phyloP scores from a whole-genome alignment of 92 coral and sea anemone species.

The Meandrina meandrites region DNA sequence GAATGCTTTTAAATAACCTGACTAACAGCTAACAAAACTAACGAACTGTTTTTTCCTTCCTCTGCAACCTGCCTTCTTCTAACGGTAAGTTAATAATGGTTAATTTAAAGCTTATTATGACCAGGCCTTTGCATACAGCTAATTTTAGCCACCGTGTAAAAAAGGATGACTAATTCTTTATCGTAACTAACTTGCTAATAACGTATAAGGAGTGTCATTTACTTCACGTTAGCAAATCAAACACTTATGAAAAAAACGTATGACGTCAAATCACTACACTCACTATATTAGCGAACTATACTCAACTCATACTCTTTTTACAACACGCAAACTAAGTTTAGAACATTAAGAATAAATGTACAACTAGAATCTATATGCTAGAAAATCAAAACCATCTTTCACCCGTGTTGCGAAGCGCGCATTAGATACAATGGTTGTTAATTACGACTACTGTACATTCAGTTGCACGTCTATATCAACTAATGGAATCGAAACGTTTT shows the following conservation, averaged over 20 bases:
- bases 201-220: background rate
- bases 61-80: conserved; percentile 15
- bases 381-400: no score
- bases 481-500: background rate
- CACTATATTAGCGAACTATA: no score
- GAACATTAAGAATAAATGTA: no score
- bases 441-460: background rate
- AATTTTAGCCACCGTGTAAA: background rate
- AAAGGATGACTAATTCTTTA: background rate
- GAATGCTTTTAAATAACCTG: background rate
- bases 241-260: no score
- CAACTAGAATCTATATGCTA: no score
- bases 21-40: conserved; percentile 35
- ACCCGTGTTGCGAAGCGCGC: background rate
- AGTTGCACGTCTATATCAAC: background rate
- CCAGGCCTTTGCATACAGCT: background rate
- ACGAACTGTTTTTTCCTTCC: conserved; percentile 22
- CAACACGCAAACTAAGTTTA: no score
- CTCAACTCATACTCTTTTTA: no score
- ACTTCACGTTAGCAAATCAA: no score
- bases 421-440: background rate
- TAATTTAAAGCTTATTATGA: background rate
- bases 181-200: background rate
- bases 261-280: no score
- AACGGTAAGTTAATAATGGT: conserved; percentile 36